Evolutionary conservation across 2,888 invertebrate genomes (phyloP), one percentile per base, ranked within the genome.

Genomic region (Acanthacorydalis orientalis): DNA sequence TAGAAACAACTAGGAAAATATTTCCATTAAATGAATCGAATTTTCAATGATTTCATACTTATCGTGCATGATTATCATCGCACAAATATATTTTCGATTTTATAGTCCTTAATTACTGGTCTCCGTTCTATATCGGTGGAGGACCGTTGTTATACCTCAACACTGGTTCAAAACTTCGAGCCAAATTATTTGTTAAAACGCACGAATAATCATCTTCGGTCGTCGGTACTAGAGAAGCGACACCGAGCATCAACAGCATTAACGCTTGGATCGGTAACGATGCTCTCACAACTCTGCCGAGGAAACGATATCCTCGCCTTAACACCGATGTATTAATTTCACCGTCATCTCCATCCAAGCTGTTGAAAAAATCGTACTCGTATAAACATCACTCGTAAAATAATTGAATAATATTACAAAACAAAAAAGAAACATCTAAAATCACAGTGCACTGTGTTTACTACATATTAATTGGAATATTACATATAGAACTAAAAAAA

Each of bases 191-290:
- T 56, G 84, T 77, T 61, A 92, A 77, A 66, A 84, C 83, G 64
- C 91, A 87, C 52, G 80, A 79, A 65, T 83, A 86, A 61, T 88
- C 88, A 59, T 83, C 82, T 67, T 87, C 86, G 53, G 84, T 79
- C 65, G 86, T 82, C 6, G 92, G 92, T 47, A 96, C 86, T 57
- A 97, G 73, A 46, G 92, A 86, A 46, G 95, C 93, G 50, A 91
- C 86, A 49, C 95, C 93, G 59, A 97, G 76, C 57, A 97, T 76
- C 51, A 96, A 74, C 57, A 96, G 75, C 72, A 97, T 84, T 58
- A 97, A 71, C 51, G 92, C 90, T 71, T 97, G 93, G 64, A 97
- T 86, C 46, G 95, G 95, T 54, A 95, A 74, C 16, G 93, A 90
- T 47, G 91, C 87, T 62, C 91, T 77, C 54, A 92, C 78, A 56